These are phyloP conservation scores for Eupithecia dodoneata DNA, from an alignment of 2,888 invertebrate species.

Conservation along the genomic window DNA sequence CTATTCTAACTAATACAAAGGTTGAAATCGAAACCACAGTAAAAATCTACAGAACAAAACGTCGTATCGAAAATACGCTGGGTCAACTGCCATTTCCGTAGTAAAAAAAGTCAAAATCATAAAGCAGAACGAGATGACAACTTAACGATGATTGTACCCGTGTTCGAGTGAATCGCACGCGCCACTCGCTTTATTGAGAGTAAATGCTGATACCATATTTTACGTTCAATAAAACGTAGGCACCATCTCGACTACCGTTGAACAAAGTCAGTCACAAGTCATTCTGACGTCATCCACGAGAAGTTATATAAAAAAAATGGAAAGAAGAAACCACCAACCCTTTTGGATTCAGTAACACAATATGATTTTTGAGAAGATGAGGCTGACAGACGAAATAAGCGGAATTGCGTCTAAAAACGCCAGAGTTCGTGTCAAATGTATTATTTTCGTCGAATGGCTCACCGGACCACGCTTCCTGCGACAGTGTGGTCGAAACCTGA, in stretches of 20 bases:
- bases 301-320: neutral
- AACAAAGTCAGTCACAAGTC: neutral
- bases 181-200: slow-evolving; percentile 64
- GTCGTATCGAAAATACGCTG: neutral
- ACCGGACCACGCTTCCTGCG: slow-evolving; percentile 81
- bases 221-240: slow-evolving; percentile 52
- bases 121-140: slow-evolving; percentile 51
- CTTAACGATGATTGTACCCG: slow-evolving; percentile 69
- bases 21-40: neutral
- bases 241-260: neutral
- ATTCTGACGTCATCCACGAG: neutral
- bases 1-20: neutral
- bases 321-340: slow-evolving; percentile 1
- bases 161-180: slow-evolving; percentile 51
- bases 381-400: slow-evolving; percentile 65
- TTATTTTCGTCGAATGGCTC: slow-evolving; percentile 78
- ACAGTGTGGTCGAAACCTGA: slow-evolving; percentile 82
- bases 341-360: slow-evolving; percentile 46
- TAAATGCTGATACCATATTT: slow-evolving; percentile 56
- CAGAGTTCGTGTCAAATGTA: slow-evolving; percentile 67
- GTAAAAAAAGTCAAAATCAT: slow-evolving; percentile 39
- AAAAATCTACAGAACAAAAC: neutral
- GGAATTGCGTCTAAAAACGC: slow-evolving; percentile 65
- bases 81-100: slow-evolving; percentile 1
- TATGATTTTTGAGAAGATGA: slow-evolving; percentile 54